These are phyloP conservation scores for Leucosticte australis DNA, from an alignment of 2,113 vertebrate genomes.

Conservation along the genomic window DNA sequence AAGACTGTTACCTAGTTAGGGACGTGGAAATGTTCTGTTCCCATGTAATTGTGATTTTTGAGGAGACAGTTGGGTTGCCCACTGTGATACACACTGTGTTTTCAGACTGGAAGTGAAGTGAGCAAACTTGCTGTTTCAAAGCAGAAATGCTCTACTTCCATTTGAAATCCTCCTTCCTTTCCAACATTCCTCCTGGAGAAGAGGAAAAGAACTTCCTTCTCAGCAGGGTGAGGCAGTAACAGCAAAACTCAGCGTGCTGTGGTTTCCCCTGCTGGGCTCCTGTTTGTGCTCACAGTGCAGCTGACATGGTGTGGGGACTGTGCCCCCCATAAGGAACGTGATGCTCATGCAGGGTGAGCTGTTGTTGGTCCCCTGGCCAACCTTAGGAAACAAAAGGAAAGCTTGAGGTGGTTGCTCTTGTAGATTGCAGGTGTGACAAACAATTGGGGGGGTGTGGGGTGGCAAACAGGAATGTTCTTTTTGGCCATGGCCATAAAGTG, in stretches of 20 bases:
- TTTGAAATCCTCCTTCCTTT: not conserved
- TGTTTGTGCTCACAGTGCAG: not conserved
- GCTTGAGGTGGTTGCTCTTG: not conserved
- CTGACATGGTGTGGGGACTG: rapidly evolving
- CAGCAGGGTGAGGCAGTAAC: not conserved
- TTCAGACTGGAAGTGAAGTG: not conserved
- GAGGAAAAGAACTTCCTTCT: not conserved
- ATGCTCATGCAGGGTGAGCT: not conserved
- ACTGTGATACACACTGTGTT: rapidly evolving
- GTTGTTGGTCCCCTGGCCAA: not conserved
- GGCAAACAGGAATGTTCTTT: not conserved
- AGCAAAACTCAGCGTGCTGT: rapidly evolving
- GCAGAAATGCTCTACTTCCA: not conserved
- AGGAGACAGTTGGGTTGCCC: not conserved
- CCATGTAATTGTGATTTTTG: not conserved
- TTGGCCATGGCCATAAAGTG: not conserved
- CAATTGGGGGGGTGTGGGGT: not conserved
- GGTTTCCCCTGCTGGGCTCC: not conserved
- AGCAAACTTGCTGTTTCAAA: not conserved
- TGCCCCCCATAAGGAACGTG: rapidly evolving
- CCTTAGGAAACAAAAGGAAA: not conserved
- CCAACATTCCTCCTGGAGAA: not conserved
- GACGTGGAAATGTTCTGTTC: rapidly evolving
- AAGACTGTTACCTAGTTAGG: not conserved
- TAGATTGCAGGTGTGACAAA: not conserved